phyloP scores from a whole-genome alignment of 2,113 vertebrate species.

The Caranx ignobilis region DNA sequence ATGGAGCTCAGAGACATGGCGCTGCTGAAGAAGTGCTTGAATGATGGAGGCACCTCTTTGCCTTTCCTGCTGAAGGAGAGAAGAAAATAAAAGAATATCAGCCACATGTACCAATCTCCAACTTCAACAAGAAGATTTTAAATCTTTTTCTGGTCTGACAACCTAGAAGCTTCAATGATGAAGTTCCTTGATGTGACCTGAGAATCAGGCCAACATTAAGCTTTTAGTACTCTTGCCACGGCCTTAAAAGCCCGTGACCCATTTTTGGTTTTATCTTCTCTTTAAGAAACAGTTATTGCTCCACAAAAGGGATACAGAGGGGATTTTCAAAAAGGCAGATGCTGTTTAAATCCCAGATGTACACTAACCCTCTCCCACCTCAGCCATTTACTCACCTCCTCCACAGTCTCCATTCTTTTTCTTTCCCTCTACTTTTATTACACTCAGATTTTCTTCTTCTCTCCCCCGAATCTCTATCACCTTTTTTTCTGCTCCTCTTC shows the following conservation, averaged over 20 bases:
- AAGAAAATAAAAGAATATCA: not conserved
- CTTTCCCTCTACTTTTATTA: not conserved
- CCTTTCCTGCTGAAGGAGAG: constrained; percentile 87
- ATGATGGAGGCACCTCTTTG: constrained; percentile 94
- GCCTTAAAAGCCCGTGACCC: not conserved
- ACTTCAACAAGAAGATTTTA: not conserved
- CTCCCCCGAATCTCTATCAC: not conserved
- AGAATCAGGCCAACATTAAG: not conserved
- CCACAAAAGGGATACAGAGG: not conserved
- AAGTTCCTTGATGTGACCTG: not conserved
- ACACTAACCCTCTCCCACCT: not conserved
- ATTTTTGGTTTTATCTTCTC: not conserved
- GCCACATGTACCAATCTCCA: not conserved
- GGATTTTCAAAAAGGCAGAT: not conserved
- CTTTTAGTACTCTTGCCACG: not conserved
- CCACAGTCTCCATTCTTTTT: not conserved
- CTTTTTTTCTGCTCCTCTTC: not conserved
- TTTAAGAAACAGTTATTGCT: not conserved
- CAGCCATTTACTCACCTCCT: no score
- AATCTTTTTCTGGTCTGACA: not conserved
- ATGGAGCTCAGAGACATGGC: constrained; percentile 90
- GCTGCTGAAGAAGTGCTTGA: constrained; percentile 98
- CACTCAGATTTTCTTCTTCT: not conserved
- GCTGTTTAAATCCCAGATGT: not conserved
- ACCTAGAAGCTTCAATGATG: not conserved